Base-by-base conservation (phyloP, 2,888 invertebrate species). In the Eupithecia subumbrata region DNA sequence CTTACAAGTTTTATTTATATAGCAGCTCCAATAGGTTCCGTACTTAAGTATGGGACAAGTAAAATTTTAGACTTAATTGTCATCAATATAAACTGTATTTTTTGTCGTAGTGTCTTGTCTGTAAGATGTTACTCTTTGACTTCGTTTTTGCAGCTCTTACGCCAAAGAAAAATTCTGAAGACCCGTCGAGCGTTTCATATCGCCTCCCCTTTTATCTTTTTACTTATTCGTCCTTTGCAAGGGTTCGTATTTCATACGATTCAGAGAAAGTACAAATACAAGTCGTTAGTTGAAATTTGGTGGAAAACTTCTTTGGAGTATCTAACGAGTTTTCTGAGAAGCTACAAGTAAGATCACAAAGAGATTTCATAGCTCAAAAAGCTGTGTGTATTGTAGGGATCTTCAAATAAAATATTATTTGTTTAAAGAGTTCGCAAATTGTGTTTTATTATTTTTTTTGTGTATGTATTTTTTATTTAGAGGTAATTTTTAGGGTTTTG, bases 181-280 rank as follows among this genome's bases (percentile, higher is more conserved):
- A 85, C 82, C 81, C 83, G 80, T 71, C 83, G 85, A 84, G 86
- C 87, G 86, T 90, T 89, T 87, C 88, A 89, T 89, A 90, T 88
- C 86, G 86, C 78, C 72, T 72, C 72, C 69, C 78, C 84, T 89
- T 90, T 90, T 88, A 89, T 89, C 85, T 89, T 88, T 88, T 85
- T 85, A 84, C 83, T 82, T 83, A 82, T 85, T 84, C 81, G 83
- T 86, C 82, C 82, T 52, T 81, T 82, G 82, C 83, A 79, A 79
- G 78, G 66, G 79, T 81, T 86, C 86, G 85, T 84, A 88, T 88
- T 88, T 82, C 82, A 80, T 82, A 81, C 80, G 84, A n/a, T 43
- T 67, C 67, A 40, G 69, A 64, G 45, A 18, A 45, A 69, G 34
- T 30, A 48, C 69, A 30, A 69, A 48, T 69, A 48, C 18, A n/a